Evolutionary conservation across 2,797 vertebrate genomes (phyloP).

Genomic region (Phoxinus dragarum): DNA sequence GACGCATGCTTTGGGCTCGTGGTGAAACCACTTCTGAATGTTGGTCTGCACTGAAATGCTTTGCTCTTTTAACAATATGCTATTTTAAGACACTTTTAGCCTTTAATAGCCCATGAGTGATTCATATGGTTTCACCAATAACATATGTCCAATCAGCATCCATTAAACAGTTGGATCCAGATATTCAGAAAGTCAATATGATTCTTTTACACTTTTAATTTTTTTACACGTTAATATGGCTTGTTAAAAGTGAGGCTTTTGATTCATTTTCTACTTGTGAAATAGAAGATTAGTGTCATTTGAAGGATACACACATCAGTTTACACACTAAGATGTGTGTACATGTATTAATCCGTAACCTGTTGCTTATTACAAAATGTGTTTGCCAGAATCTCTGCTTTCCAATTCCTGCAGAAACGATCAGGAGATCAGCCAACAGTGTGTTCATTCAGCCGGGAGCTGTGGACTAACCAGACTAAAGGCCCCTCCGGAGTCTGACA

Average conservation of each 20-base stretch:
- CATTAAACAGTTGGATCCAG: not conserved
- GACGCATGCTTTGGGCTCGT: constrained; percentile 35
- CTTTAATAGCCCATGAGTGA: not conserved
- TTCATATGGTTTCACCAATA: not conserved
- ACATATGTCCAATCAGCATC: not conserved
- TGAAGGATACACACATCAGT: not conserved
- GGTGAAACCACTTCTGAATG: constrained; percentile 37
- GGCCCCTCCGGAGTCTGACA: not conserved
- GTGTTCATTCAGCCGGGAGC: constrained; percentile 30
- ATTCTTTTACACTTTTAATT: not conserved
- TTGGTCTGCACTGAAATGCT: constrained; percentile 28
- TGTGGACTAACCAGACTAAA: constrained; percentile 38
- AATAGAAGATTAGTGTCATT: not conserved
- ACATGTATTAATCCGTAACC: not conserved
- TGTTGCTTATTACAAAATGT: constrained; percentile 29
- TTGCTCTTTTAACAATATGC: constrained; percentile 49
- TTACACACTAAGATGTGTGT: not conserved
- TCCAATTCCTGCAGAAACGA: constrained; percentile 47
- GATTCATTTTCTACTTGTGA: not conserved
- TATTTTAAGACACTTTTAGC: constrained; percentile 35
- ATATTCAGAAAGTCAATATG: not conserved
- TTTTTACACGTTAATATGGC: not conserved
- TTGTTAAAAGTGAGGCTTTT: not conserved
- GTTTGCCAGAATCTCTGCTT: constrained; percentile 41
- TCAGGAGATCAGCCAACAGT: constrained; percentile 33